Conservation (phyloP, 2,888 invertebrate species). For the Arctia plantaginis region DNA sequence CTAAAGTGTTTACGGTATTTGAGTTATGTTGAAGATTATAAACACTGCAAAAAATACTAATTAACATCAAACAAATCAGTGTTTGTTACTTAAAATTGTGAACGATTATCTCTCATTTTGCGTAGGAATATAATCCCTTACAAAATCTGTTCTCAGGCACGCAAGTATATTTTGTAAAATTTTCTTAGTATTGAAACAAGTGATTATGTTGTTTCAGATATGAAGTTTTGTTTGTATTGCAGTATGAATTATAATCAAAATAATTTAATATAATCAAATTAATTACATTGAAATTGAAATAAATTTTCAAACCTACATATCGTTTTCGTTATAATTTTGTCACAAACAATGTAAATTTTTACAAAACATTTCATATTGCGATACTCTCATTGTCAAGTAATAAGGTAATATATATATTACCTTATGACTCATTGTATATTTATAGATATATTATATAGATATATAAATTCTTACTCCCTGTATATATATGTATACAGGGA, state of each 20-base stretch:
- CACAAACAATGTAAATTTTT: not conserved
- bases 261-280: too few relatives aligned
- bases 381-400: not conserved
- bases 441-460: too few relatives aligned
- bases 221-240: not conserved
- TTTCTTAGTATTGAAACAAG: too few relatives aligned
- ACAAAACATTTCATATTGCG: not conserved
- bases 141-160: not conserved
- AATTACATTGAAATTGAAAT: not conserved
- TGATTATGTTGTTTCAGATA: not conserved
- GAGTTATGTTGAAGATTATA: conserved; percentile 2
- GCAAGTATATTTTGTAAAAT: not conserved
- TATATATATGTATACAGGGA: not conserved
- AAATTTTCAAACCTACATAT: not conserved
- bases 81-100: conserved; percentile 32
- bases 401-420: too few relatives aligned
- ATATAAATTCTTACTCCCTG: too few relatives aligned
- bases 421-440: too few relatives aligned
- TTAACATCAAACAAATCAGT: conserved; percentile 29
- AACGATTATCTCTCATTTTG: conserved; percentile 32
- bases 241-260: too few relatives aligned
- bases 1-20: conserved; percentile 25
- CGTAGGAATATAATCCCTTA: conserved; percentile 13
- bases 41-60: conserved; percentile 9
- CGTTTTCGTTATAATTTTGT: not conserved